These are phyloP conservation scores for Cephus sareptanus DNA, from an alignment of 2,888 invertebrate genomes.

Conservation along the genomic window DNA sequence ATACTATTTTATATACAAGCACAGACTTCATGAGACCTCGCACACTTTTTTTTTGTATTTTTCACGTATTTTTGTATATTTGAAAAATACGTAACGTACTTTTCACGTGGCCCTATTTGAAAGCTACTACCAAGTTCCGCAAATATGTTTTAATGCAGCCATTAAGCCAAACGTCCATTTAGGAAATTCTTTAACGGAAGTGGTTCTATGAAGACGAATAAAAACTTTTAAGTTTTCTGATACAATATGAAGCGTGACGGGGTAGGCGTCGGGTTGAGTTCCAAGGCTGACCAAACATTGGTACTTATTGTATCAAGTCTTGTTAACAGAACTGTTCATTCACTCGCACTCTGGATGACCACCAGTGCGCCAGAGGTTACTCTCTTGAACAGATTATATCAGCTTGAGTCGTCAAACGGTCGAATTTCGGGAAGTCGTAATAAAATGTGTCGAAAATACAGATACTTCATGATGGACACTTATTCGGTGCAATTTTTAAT, in stretches of 20 bases:
- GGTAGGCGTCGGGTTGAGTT: conserved; percentile 46
- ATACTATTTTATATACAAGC: not conserved
- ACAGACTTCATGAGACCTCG: not conserved
- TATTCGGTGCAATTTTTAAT: conserved; percentile 17
- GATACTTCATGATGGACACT: conserved; percentile 18
- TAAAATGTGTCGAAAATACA: conserved; percentile 28
- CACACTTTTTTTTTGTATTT: not conserved
- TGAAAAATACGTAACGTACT: not conserved
- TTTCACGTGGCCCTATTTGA: not conserved
- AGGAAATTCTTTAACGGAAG: not conserved
- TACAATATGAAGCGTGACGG: conserved; percentile 25
- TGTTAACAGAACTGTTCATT: conserved; percentile 60
- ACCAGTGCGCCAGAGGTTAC: conserved; percentile 32
- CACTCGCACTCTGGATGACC: conserved; percentile 36
- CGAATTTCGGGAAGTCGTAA: conserved; percentile 21
- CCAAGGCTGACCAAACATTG: conserved; percentile 60
- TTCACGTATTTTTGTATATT: not conserved
- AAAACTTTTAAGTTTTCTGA: not conserved
- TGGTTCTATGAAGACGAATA: not conserved
- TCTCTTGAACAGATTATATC: conserved; percentile 37
- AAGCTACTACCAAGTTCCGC: not conserved
- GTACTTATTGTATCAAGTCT: conserved; percentile 67
- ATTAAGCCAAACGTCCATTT: not conserved
- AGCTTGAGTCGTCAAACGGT: conserved; percentile 26
- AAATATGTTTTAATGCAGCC: not conserved